These are phyloP conservation scores for Rapana venosa DNA, from an alignment of 2,888 invertebrate genomes.

Conservation along the genomic window DNA sequence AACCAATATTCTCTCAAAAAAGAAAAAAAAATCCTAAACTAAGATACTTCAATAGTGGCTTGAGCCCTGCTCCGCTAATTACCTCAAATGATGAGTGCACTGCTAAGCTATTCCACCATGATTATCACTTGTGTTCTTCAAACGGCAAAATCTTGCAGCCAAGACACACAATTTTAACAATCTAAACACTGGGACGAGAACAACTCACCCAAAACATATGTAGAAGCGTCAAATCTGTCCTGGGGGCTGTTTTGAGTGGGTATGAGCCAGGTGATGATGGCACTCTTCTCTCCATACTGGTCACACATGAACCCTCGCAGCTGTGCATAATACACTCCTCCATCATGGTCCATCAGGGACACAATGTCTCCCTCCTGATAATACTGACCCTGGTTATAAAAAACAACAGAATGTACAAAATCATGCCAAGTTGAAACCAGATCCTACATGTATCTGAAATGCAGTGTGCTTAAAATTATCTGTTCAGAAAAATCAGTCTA, in stretches of 20 bases:
- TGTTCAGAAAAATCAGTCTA: too few relatives aligned
- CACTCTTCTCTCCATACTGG: conserved; percentile 95
- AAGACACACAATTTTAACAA: background rate
- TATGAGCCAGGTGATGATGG: conserved; percentile 93
- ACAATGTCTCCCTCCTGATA: conserved; percentile 95
- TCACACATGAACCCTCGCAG: conserved; percentile 92
- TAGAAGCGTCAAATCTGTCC: conserved; percentile 89
- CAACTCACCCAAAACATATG: conserved; percentile 88
- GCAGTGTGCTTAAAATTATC: too few relatives aligned
- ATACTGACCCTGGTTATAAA: conserved; percentile 81
- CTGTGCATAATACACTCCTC: conserved; percentile 89
- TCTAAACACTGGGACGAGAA: background rate
- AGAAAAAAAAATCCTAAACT: too few relatives aligned
- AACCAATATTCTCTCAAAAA: too few relatives aligned
- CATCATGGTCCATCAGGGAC: conserved; percentile 86
- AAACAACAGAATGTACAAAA: background rate
- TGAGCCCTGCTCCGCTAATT: too few relatives aligned
- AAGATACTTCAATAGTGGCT: too few relatives aligned
- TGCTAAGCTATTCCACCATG: too few relatives aligned
- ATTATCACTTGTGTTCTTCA: too few relatives aligned
- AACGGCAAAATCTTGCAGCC: background rate
- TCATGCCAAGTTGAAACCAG: background rate
- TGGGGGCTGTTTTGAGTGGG: conserved; percentile 90
- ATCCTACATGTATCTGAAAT: too few relatives aligned
- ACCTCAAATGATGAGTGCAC: too few relatives aligned